These are phyloP conservation scores for Microctonus brassicae DNA, from an alignment of 2,888 invertebrate genomes.

Conservation along the genomic window DNA sequence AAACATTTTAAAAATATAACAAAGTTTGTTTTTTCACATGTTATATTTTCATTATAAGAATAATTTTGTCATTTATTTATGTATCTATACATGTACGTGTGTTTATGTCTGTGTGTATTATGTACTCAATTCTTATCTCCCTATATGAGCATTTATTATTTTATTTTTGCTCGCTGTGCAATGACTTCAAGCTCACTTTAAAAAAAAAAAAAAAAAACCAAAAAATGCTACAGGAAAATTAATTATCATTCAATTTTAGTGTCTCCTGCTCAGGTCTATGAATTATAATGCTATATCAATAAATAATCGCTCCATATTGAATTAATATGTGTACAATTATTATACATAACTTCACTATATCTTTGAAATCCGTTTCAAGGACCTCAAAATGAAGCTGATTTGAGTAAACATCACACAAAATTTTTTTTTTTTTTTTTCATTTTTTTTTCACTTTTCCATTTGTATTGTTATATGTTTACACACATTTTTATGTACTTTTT, in stretches of 20 bases:
- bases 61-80: not conserved
- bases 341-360: conserved; percentile 13
- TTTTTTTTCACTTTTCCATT: conserved; percentile 25
- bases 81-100: no score
- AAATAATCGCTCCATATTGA: conserved; percentile 18
- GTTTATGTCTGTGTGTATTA: no score
- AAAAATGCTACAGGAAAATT: conserved; percentile 26
- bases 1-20: not conserved
- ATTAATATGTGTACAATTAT: not conserved
- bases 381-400: conserved; percentile 29
- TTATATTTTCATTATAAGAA: not conserved
- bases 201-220: conserved; percentile 1
- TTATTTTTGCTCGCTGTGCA: not conserved
- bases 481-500: conserved; percentile 33
- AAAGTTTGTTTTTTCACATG: not conserved
- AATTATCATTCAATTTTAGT: conserved; percentile 18
- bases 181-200: not conserved
- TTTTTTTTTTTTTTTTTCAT: conserved; percentile 19
- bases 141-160: not conserved
- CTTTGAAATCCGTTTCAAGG: conserved; percentile 38
- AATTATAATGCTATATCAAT: conserved; percentile 1
- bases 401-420: conserved; percentile 17
- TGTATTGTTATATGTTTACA: conserved; percentile 28
- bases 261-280: conserved; percentile 6
- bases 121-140: not conserved